Evolutionary conservation across 2,888 invertebrate genomes (phyloP).

Genomic region (Leptarthrus brevirostris): DNA sequence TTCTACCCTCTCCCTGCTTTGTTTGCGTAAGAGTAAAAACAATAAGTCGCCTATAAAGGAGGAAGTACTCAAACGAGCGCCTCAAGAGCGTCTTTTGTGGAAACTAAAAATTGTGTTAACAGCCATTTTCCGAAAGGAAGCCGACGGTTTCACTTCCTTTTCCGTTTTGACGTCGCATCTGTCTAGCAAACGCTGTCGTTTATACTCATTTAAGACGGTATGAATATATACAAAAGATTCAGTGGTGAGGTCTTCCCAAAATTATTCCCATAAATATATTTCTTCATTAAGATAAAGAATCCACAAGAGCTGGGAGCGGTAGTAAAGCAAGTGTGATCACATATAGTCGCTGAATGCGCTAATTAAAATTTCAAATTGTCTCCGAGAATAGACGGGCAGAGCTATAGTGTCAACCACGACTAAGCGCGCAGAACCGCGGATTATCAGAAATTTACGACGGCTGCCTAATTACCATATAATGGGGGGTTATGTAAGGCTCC

Average conservation of each 20-base stretch:
- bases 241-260: not conserved
- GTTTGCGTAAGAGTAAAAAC: too few relatives aligned
- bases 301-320: not conserved
- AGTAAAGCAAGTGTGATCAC: not conserved
- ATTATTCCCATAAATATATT: not conserved
- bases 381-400: not conserved
- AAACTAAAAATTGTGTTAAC: too few relatives aligned
- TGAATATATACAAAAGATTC: too few relatives aligned
- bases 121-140: too few relatives aligned
- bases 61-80: too few relatives aligned
- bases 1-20: too few relatives aligned
- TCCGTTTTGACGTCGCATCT: too few relatives aligned
- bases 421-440: not conserved
- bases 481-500: conserved; percentile 11
- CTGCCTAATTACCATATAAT: conserved; percentile 38
- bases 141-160: too few relatives aligned
- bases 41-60: too few relatives aligned
- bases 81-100: too few relatives aligned
- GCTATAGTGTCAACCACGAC: not conserved
- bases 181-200: too few relatives aligned
- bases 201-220: too few relatives aligned
- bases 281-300: not conserved
- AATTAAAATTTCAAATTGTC: conserved; percentile 31
- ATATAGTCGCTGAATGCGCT: not conserved
- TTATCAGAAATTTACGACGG: conserved; percentile 31